Conservation (phyloP, 2,113 vertebrate species). For the human region DNA sequence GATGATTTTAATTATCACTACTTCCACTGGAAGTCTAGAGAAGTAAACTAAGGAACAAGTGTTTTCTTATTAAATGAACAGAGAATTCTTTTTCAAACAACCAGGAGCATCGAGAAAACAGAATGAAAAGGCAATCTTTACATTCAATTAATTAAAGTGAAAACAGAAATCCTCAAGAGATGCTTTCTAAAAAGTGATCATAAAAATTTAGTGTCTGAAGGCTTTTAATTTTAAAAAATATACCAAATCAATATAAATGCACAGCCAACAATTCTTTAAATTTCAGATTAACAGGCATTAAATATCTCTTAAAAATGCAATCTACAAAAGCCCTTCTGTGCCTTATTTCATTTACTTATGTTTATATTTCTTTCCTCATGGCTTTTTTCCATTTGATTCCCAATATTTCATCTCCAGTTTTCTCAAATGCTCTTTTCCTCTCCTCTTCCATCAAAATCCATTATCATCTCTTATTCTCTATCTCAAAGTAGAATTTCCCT, state of each 20-base stretch:
- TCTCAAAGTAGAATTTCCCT: neutral
- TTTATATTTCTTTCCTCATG: neutral
- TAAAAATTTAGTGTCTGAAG: neutral
- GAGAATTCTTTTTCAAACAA: neutral
- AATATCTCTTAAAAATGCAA: neutral
- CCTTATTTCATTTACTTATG: neutral
- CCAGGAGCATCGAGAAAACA: neutral
- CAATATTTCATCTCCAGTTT: neutral
- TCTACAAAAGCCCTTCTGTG: neutral
- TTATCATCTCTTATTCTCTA: neutral
- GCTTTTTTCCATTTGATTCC: neutral
- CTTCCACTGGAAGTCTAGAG: neutral
- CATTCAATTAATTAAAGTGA: neutral
- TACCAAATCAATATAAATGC: neutral
- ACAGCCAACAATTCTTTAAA: neutral
- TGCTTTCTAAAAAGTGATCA: neutral
- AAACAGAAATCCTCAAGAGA: neutral
- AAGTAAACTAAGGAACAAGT: neutral
- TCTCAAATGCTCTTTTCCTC: neutral
- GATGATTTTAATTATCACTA: slow-evolving; percentile 33
- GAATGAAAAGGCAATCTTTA: neutral
- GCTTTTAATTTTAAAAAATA: neutral
- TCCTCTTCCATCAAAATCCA: neutral
- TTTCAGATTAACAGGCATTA: neutral
- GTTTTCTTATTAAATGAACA: slow-evolving; percentile 9